Conservation (phyloP, 2,113 vertebrate species). For the Caracal caracal region DNA sequence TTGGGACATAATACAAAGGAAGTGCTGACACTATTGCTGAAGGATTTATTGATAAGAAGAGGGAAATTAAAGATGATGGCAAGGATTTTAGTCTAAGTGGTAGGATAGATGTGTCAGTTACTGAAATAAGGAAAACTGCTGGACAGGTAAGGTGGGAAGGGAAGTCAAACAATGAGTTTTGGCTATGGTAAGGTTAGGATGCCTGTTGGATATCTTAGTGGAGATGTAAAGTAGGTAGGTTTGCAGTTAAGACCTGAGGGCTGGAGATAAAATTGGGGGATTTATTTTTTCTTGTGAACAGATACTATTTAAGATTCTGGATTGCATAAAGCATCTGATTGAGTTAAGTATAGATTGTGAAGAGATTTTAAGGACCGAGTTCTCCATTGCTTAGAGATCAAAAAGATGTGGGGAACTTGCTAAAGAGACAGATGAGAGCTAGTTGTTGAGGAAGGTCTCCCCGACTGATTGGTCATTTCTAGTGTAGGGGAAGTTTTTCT, state of each 20-base stretch:
- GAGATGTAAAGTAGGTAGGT: not conserved
- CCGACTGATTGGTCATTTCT: not conserved
- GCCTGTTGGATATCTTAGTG: not conserved
- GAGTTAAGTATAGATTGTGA: not conserved
- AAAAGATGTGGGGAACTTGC: not conserved
- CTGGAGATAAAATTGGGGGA: not conserved
- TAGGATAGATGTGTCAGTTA: not conserved
- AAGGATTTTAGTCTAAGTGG: not conserved
- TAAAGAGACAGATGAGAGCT: not conserved
- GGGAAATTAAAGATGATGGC: not conserved
- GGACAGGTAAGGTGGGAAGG: not conserved
- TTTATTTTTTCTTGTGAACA: not conserved
- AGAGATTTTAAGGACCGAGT: not conserved
- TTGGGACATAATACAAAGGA: not conserved
- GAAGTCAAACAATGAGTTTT: not conserved
- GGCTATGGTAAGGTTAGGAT: not conserved
- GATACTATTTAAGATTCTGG: not conserved
- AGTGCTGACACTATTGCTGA: not conserved
- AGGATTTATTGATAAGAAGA: constrained; percentile 23
- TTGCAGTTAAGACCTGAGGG: not conserved
- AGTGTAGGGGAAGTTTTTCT: not conserved
- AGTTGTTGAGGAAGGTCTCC: not conserved
- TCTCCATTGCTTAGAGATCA: not conserved
- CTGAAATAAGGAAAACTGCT: not conserved
- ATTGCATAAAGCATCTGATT: not conserved